Evolutionary conservation across 2,113 vertebrate species (phyloP), one percentile per base, ranked within the genome.

Genomic region (Acrocephalus arundinaceus): DNA sequence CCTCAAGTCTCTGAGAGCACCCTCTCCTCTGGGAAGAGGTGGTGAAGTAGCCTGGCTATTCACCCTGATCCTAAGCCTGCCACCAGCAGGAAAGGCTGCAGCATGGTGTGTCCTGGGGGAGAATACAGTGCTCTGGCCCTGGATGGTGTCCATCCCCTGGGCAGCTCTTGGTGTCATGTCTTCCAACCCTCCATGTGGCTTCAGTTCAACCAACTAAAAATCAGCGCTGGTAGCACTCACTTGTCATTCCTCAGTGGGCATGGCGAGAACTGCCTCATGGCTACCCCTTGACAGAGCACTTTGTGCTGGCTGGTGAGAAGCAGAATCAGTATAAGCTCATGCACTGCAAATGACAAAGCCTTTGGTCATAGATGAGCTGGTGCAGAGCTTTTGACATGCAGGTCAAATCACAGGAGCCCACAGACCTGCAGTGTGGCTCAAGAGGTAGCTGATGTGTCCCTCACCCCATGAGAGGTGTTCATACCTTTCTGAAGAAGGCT

Each of bases 201-300:
- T 88, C 61, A 61, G 52, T 84, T 84, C 57, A 94, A 46, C 22
- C 31, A 48, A 37, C 35, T 86, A 90, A 48, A 83, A 49, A 48
- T 51, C 55, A 85, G 21, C 65, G 80, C 4, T 27, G 48, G 35
- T 1, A 4, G 28, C 7, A 19, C 48, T 89, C 41, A 22, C 19
- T 35, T 52, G 46, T 46, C 6, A 6, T 58, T 83, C 35, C 43
- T 90, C 68, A 25, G 30, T 45, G 61, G 35, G 39, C 39, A 52
- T 15, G 25, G 48, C 0, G 1, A 91, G 48, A 82, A 6, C 61
- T 80, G 57, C 59, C 67, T 67, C 0, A 0, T 85, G 45, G 25
- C n/a, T 54, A 58, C 58, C 14, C 7, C 59, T 51, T 48, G 58
- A 31, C 51, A 55, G 55, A 45, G 31, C 35, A 8, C 52, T 55